phyloP scores from a whole-genome alignment of 1,140 invertebrate genomes.

The Mylabris phalerata region DNA sequence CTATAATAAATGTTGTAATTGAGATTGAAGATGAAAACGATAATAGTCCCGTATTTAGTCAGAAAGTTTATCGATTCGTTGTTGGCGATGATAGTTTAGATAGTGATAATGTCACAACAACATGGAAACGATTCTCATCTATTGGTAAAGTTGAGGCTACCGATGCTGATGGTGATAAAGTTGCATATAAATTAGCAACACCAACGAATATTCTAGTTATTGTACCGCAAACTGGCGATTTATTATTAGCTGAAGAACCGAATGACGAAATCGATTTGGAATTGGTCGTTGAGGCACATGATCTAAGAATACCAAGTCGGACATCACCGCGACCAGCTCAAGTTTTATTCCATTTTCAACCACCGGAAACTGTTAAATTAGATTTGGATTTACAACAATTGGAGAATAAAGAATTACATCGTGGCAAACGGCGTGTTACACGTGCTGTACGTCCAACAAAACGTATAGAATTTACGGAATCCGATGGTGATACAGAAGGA shows the following conservation, averaged over 20 bases:
- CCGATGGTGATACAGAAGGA: constrained; percentile 81
- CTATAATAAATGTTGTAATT: constrained; percentile 64
- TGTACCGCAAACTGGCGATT: constrained; percentile 84
- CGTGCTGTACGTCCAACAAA: constrained; percentile 85
- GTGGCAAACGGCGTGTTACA: constrained; percentile 74
- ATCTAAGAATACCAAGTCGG: constrained; percentile 63
- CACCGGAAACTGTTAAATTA: constrained; percentile 46
- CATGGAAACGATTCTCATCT: constrained; percentile 67
- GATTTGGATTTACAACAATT: constrained; percentile 48
- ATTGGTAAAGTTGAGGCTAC: constrained; percentile 74
- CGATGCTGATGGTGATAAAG: constrained; percentile 80
- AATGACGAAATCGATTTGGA: constrained; percentile 58
- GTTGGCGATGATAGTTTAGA: constrained; percentile 51
- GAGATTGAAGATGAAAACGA: constrained; percentile 82
- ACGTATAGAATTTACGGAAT: constrained; percentile 84
- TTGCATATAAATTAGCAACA: constrained; percentile 73
- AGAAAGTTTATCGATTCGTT: constrained; percentile 70
- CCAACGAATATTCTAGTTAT: constrained; percentile 75
- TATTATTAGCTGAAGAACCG: constrained; percentile 71
- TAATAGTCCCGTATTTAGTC: constrained; percentile 76
- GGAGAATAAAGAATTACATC: constrained; percentile 47
- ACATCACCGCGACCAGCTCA: constrained; percentile 62
- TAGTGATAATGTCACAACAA: constrained; percentile 48
- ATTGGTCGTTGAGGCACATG: constrained; percentile 72
- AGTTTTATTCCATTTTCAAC: constrained; percentile 67